These are phyloP conservation scores for Nomada hirtipes DNA, from an alignment of 2,888 invertebrate species.

Conservation along the genomic window DNA sequence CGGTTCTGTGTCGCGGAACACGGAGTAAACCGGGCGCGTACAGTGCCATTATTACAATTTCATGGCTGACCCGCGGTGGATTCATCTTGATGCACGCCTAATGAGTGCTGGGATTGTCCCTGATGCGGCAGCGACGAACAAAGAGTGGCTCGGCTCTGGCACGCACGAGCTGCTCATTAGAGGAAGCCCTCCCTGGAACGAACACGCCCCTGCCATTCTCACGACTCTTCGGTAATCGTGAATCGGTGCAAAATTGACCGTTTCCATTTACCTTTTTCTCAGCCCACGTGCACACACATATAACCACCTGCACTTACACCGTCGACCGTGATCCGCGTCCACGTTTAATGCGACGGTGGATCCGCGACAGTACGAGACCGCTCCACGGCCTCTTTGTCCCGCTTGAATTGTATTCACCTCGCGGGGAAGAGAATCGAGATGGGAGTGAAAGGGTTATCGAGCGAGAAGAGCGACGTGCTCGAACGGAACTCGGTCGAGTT, in stretches of 20 bases:
- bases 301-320: neutral
- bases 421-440: neutral
- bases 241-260: constrained; percentile 62
- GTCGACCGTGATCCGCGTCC: neutral
- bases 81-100: constrained; percentile 65
- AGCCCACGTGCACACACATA: constrained; percentile 5
- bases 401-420: no score
- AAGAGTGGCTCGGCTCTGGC: constrained; percentile 47
- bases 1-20: constrained; percentile 53
- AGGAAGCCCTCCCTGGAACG: constrained; percentile 55
- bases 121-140: constrained; percentile 58
- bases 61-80: constrained; percentile 65
- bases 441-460: neutral
- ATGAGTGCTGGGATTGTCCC: constrained; percentile 64
- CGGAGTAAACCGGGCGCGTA: constrained; percentile 43
- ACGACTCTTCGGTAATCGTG: constrained; percentile 60
- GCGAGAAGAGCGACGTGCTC: neutral
- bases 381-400: no score
- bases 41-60: constrained; percentile 74
- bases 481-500: constrained; percentile 33
- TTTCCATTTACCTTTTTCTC: constrained; percentile 53
- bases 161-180: constrained; percentile 68
- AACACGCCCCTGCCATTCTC: constrained; percentile 59
- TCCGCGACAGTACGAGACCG: neutral
- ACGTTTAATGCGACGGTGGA: constrained; percentile 1